Conservation (phyloP, 2,888 invertebrate genomes). For the Temnothorax unifasciatus region DNA sequence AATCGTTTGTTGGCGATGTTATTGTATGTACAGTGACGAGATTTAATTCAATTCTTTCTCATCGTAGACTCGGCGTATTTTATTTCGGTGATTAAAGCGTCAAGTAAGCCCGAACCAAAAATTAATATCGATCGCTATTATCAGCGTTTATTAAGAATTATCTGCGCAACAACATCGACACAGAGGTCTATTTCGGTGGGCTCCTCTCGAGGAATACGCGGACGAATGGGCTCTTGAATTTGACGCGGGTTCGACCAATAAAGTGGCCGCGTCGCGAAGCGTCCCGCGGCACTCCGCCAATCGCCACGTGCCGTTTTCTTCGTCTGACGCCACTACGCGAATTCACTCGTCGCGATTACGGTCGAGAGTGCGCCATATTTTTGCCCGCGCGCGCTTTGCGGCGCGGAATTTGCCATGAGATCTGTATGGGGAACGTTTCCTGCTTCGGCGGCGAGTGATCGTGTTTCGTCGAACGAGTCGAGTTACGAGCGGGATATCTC, state of each 20-base stretch:
- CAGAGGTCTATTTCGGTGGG: neutral
- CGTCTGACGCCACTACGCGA: neutral
- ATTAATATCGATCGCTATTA: neutral
- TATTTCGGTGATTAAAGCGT: too few relatives aligned
- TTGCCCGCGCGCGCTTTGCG: neutral
- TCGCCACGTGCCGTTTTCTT: neutral
- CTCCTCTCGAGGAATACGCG: neutral
- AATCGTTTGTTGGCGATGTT: neutral
- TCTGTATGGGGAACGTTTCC: neutral
- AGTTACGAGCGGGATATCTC: neutral
- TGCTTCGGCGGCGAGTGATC: neutral
- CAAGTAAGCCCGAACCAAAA: too few relatives aligned
- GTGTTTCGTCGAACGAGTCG: neutral
- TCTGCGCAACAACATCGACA: neutral
- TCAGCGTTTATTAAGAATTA: neutral
- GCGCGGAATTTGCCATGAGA: neutral
- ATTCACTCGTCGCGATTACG: neutral
- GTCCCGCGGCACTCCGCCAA: neutral
- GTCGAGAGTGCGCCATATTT: conserved; percentile 30
- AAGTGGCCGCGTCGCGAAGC: neutral
- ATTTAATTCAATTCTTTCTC: neutral
- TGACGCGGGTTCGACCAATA: neutral
- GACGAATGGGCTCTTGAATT: neutral
- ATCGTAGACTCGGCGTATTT: neutral
- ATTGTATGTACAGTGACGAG: neutral